Base-by-base conservation (phyloP, 2,797 vertebrate species). In the Neopelma chrysocephalum region DNA sequence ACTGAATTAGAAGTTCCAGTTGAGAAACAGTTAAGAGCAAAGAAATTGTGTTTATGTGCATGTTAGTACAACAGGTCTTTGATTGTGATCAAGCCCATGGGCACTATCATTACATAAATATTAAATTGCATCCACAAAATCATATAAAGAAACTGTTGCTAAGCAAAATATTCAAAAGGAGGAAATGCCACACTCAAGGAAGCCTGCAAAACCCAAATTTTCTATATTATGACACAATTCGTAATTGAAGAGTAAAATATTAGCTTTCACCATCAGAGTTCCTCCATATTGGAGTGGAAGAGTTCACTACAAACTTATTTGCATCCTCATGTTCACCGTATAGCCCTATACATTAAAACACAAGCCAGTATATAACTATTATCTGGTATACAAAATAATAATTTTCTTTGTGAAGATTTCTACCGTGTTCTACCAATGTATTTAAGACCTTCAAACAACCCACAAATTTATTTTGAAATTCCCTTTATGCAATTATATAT, bases 1-100 rank as follows among this genome's bases (percentile, higher is more conserved):
- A 89, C 66, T 85, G 71, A 95, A 89, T 92, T 75, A 94, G 90
- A 96, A 95, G 85, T 40, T 86, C 18, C 56, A 94, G 83, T 36
- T 76, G 31, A 90, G 73, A 92, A 96, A 85, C 16, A 64, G 87
- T 94, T 93, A 94, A 94, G 40, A 40, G 38, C 38, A 82, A 78
- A 69, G 27, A 26, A 81, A 65, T 15, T 31, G 23, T 69, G 27
- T 40, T 70, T 60, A 31, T 20, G 16, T 32, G 47, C 58, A 45
- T 42, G 26, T 48, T 60, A 86, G 51, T n/a, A 96, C 77, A 93
- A 75, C 26, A 86, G 50, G 40, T 57, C 81, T 93, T 92, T 85
- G 80, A 92, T 62, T 3, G 0, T 64, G 81, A 93, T 89, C 64
- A 89, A 89, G 64, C 68, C 81, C 50, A 56, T 34, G 11, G 64